Conservation (phyloP, 1,140 invertebrate species). For the Sinonovacula constricta region DNA sequence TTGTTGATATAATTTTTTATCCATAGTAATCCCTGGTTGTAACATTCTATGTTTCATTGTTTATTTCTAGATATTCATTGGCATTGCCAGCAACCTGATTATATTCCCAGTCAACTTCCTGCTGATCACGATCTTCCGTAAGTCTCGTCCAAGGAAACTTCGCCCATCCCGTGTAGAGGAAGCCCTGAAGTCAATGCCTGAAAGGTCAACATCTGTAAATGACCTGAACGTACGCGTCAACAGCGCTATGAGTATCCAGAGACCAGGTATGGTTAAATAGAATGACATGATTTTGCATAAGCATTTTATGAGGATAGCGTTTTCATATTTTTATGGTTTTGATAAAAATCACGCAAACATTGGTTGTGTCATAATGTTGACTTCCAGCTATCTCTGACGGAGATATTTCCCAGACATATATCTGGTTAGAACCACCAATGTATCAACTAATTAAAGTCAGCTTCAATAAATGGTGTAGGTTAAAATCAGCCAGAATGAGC, state of each 20-base stretch:
- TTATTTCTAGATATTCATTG: constrained; percentile 75
- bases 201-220: constrained; percentile 61
- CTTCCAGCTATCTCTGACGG: too few species aligned
- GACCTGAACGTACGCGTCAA: constrained; percentile 70
- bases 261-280: constrained; percentile 50
- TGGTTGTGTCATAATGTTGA: too few species aligned
- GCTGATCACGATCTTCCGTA: constrained; percentile 79
- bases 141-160: constrained; percentile 76
- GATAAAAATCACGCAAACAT: too few species aligned
- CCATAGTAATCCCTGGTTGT: background rate
- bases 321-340: constrained; percentile 43
- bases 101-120: constrained; percentile 82
- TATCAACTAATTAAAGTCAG: too few species aligned
- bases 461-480: too few species aligned
- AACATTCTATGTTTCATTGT: background rate
- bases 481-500: too few species aligned
- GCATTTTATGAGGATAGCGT: too few species aligned
- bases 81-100: constrained; percentile 75
- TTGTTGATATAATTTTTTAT: background rate
- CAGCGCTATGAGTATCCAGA: constrained; percentile 25
- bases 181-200: constrained; percentile 65
- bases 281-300: too few species aligned
- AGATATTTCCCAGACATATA: too few species aligned
- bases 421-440: too few species aligned
- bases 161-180: constrained; percentile 77